Base-by-base conservation (phyloP, 2,888 invertebrate species). In the Drosophila meridiana region DNA sequence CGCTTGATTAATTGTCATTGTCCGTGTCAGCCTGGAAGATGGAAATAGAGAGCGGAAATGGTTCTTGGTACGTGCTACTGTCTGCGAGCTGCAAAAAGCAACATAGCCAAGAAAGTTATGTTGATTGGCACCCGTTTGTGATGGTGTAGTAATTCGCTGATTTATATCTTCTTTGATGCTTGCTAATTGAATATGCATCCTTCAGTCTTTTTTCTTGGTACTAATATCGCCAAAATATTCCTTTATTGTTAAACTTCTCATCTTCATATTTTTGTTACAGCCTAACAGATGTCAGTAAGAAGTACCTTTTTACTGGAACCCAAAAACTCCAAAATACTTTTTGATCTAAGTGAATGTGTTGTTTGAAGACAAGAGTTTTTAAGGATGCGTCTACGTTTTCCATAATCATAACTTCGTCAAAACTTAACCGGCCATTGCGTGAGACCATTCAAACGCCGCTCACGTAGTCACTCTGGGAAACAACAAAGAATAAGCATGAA, bases 1-100 rank as follows among this genome's bases (percentile, higher is more conserved):
- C 91, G 91, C 86, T 83, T 92, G 91, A 91, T 91, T 91, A 91
- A 91, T 90, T 91, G 85, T 87, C 83, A 88, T 84, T 89, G 80
- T 80, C 78, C 78, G 77, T 77, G 79, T 71, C 80, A 79, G 76
- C 59, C 60, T 42, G 36, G 34, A 40, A 62, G 69, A 32, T 55
- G 55, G 42, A 47, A 45, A 60, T 50, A 63, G 14, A 20, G 32
- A 28, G 9, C 30, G 48, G 38, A n/a, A 66, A 52, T 43, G 20
- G 45, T 36, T 60, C 38, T 45, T 47, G 68, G 47, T 66, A 53
- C 50, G 56, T 76, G 64, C 47, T 63, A 30, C 52, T 38, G 70
- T 69, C 52, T 70, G 32, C 28, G 14, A 66, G 53, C 47, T 79
- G 67, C 67, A 74, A 73, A 61, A 65, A 80, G 69, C 73, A 73